phyloP scores from a whole-genome alignment of 2,797 vertebrate genomes.

The Sebastes kiyomatsui region DNA sequence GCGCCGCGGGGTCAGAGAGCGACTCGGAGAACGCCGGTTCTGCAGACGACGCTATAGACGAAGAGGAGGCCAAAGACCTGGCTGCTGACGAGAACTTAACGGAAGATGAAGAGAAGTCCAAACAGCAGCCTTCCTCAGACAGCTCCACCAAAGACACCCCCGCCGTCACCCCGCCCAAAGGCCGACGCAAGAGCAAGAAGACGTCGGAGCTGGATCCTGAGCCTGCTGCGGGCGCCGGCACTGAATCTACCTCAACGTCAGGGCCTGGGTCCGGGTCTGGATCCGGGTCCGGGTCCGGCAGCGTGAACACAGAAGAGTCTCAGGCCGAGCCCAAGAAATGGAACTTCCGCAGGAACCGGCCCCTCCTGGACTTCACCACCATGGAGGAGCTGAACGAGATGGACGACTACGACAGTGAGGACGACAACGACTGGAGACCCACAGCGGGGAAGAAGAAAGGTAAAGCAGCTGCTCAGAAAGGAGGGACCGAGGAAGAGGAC shows the following conservation, averaged over 20 bases:
- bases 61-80: conserved; percentile 82
- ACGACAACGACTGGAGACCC: conserved; percentile 98
- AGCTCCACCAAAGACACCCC: conserved; percentile 85
- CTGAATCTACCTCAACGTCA: conserved; percentile 21
- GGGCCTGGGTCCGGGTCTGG: not conserved
- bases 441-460: conserved; percentile 89
- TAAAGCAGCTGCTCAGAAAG: conserved; percentile 85
- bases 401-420: conserved; percentile 98
- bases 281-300: not conserved
- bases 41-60: conserved; percentile 83
- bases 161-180: conserved; percentile 72
- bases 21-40: conserved; percentile 89
- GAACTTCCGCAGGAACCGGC: conserved; percentile 95
- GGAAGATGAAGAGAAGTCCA: conserved; percentile 84
- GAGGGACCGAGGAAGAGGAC: conserved; percentile 86
- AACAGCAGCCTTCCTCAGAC: conserved; percentile 84
- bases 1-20: conserved; percentile 88
- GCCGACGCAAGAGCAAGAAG: conserved; percentile 85
- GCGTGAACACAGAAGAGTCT: conserved; percentile 80
- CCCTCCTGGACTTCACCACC: conserved; percentile 94
- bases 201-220: conserved; percentile 76
- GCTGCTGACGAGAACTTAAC: conserved; percentile 77
- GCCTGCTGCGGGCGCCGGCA: conserved; percentile 57
- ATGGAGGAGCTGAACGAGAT: conserved; percentile 98
- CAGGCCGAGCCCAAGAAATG: conserved; percentile 93